Conservation (phyloP, 2,888 invertebrate genomes). For the Epistrophe eligans region DNA sequence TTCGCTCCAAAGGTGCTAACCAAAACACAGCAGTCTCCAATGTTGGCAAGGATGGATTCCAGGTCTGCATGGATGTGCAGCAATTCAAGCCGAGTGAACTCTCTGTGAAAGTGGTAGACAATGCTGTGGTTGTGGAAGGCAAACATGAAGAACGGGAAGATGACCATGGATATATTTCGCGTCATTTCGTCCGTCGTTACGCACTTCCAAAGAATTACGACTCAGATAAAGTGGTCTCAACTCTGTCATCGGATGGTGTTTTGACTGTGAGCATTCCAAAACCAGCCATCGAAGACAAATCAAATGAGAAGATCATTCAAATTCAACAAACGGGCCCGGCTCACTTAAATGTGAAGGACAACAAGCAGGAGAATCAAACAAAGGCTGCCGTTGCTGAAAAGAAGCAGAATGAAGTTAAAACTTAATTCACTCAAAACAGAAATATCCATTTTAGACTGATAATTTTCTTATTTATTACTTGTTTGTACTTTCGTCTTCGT, state of each 20-base stretch:
- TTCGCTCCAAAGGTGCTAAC: slow-evolving; percentile 74
- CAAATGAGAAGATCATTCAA: slow-evolving; percentile 85
- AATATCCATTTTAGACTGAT: slow-evolving; percentile 3
- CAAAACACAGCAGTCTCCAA: slow-evolving; percentile 75
- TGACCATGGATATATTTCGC: slow-evolving; percentile 90
- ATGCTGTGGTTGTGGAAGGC: slow-evolving; percentile 87
- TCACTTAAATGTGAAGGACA: slow-evolving; percentile 67
- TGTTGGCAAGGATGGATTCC: slow-evolving; percentile 87
- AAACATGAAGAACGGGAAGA: slow-evolving; percentile 90
- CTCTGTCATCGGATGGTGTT: slow-evolving; percentile 92
- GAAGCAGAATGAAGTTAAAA: not conserved
- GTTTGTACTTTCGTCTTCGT: too few relatives aligned
- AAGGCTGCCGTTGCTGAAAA: not conserved
- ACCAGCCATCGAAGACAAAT: slow-evolving; percentile 70
- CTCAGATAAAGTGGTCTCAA: slow-evolving; percentile 88
- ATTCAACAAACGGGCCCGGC: slow-evolving; percentile 86
- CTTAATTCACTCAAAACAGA: not conserved
- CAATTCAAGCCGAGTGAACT: slow-evolving; percentile 90
- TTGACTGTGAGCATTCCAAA: slow-evolving; percentile 89
- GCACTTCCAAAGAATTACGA: slow-evolving; percentile 88
- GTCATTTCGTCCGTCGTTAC: slow-evolving; percentile 91
- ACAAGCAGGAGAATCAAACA: slow-evolving; percentile 28
- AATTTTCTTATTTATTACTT: slow-evolving; percentile 7
- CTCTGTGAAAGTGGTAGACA: slow-evolving; percentile 87
- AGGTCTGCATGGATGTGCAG: slow-evolving; percentile 88